Percentiles rank a stretch among this genome's conserved stretches.
These are phyloP conservation scores for Apeira syringaria DNA, from an alignment of 2,888 invertebrate genomes.

Conservation along the genomic window DNA sequence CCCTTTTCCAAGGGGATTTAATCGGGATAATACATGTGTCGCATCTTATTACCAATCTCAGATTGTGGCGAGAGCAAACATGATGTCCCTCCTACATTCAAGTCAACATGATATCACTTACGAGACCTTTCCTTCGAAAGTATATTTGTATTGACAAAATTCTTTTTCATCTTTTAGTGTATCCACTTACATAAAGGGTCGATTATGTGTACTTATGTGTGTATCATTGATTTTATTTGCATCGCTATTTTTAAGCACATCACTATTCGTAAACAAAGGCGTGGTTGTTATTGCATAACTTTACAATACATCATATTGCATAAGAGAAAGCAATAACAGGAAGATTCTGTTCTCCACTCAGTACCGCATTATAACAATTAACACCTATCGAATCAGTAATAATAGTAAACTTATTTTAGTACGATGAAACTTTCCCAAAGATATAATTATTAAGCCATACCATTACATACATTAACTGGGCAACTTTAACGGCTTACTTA, in stretches of 20 bases:
- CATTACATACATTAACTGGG: not conserved
- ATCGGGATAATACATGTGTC: slow-evolving; percentile 80
- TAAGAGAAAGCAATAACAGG: too few species aligned
- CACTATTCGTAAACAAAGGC: slow-evolving; percentile 22
- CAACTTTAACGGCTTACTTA: slow-evolving; percentile 31
- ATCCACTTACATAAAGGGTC: slow-evolving; percentile 47
- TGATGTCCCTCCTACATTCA: slow-evolving; percentile 57
- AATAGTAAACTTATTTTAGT: slow-evolving; percentile 16
- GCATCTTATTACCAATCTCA: slow-evolving; percentile 81
- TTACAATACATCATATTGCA: too few species aligned
- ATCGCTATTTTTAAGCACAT: slow-evolving; percentile 18
- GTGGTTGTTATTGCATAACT: slow-evolving; percentile 16
- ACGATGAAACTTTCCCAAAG: slow-evolving; percentile 23
- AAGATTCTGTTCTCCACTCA: too few species aligned
- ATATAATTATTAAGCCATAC: slow-evolving; percentile 21
- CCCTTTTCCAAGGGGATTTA: slow-evolving; percentile 71
- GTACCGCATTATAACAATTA: slow-evolving; percentile 12
- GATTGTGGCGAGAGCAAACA: slow-evolving; percentile 76
- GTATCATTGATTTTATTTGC: slow-evolving; percentile 28
- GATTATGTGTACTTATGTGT: slow-evolving; percentile 24
- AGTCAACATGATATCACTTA: slow-evolving; percentile 79
- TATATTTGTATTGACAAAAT: slow-evolving; percentile 69
- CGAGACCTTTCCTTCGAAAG: slow-evolving; percentile 60
- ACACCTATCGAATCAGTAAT: slow-evolving; percentile 8
- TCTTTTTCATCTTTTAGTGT: slow-evolving; percentile 57